Evolutionary conservation across 1,140 invertebrate species (phyloP), one percentile per base, ranked within the genome.

Genomic region (Trichoplusia ni): DNA sequence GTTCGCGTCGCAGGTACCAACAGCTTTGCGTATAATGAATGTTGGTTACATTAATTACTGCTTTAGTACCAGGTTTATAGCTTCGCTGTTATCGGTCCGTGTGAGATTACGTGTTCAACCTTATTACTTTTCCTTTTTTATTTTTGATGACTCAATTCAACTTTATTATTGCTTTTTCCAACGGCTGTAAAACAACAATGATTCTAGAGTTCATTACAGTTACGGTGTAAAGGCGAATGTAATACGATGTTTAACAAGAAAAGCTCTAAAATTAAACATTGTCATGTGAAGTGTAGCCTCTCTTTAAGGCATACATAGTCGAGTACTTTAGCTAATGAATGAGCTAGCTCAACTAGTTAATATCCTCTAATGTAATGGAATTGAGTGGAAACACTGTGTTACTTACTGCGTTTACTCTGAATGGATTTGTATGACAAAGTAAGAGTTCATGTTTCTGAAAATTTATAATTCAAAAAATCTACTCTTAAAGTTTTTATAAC

Each of bases 31-130:
- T 80, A 78, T 81, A 86, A 87, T 80, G 79, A 84, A 79, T 70
- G 76, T 76, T 69, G 61, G 73, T 65, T 71, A 82, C 84, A 83
- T 83, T 89, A 86, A 89, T 89, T 86, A 88, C 73, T 73, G 71
- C 76, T 85, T 85, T 84, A 86, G 71, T 85, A 71, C 80, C 63
- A 69, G 54, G 84, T 88, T 89, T 84, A 89, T 78, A 67, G 62
- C 64, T 74, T 54, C 66, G 67, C 60, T 67, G 83, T 88, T 86
- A 86, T 84, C 77, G 80, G 71, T 44, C 60, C 61, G 69, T 74
- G 70, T 77, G 71, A 83, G 81, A 89, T 89, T 89, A 83, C 75
- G 75, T 79, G 77, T 81, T 77, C 71, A 69, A 75, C 67, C 72
- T 79, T 78, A 77, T 79, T 82, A 82, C 69, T 69, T 71, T 68